Conservation (phyloP, 1,140 invertebrate genomes). For the Streblospio benedicti region DNA sequence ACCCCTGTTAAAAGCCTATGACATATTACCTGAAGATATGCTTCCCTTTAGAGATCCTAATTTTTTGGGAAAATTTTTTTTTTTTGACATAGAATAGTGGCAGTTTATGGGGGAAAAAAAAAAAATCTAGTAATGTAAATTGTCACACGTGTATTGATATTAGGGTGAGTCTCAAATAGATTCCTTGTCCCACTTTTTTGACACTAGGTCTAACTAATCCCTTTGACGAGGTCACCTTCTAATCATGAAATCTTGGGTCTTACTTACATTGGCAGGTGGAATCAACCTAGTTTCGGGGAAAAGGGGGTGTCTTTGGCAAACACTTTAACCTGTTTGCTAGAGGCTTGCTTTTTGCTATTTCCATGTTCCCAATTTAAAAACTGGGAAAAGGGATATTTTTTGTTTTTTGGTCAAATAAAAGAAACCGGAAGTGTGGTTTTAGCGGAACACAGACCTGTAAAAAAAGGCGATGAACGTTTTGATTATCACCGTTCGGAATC, state of each 20-base stretch:
- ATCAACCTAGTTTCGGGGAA: conserved; percentile 86
- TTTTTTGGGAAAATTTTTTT: too few species aligned
- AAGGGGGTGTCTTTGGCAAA: conserved; percentile 73
- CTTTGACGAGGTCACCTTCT: not conserved
- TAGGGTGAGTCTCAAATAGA: not conserved
- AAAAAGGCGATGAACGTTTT: too few species aligned
- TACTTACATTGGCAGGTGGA: conserved; percentile 83
- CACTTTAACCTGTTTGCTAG: conserved; percentile 76
- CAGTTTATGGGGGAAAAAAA: not conserved
- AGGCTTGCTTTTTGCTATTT: conserved; percentile 84
- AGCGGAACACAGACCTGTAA: too few species aligned
- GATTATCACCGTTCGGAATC: too few species aligned
- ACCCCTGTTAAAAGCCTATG: too few species aligned
- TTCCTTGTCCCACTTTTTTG: not conserved
- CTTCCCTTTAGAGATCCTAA: too few species aligned
- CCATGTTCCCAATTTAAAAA: conserved; percentile 77
- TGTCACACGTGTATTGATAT: not conserved
- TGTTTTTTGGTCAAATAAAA: too few species aligned
- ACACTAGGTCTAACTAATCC: not conserved
- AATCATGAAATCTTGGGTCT: not conserved
- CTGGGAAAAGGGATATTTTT: conserved; percentile 35
- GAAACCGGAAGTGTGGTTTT: too few species aligned
- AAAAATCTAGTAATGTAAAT: not conserved
- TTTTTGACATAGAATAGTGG: too few species aligned
- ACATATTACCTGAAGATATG: too few species aligned